Base-by-base conservation (phyloP, 1,140 invertebrate genomes). In the Drosophila carrolli region DNA sequence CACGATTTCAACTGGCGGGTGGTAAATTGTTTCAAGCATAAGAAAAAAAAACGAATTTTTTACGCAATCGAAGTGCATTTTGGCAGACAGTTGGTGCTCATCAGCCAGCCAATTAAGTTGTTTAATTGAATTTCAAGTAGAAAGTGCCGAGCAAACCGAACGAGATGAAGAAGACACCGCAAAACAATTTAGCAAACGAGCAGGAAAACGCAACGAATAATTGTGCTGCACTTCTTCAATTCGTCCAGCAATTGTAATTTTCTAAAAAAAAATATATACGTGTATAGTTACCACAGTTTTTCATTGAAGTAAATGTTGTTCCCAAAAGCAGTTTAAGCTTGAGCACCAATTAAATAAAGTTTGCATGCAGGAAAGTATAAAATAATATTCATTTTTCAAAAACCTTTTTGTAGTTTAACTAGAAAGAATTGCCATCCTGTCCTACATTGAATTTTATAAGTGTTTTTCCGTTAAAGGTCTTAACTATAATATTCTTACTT, bases 91-190 rank as follows among this genome's bases (percentile, higher is more conserved):
- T 81, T 60, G 73, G 48, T 60, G 40, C 73, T 80, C 66, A 77
- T 86, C 78, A 70, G 68, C 54, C 83, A 53, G 83, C 83, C 82
- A 88, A 88, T 86, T 86, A 86, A 67, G 78, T 44, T 43, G 65
- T 62, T 75, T 88, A 80, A 86, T 82, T 81, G 75, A 88, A 71
- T 78, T 88, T 59, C 54, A 43, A 72, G 75, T 75, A 37, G 61
- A 75, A 75, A 75, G 73, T 75, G 73, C 41, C 46, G 14, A 43
- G 40, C 32, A 56, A 46, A 19, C 29, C 10, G 10, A 62, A 73
- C 50, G 38, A 74, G 57, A 43, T 50, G n/a, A 44, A 48, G 71
- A 75, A 41, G 38, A 44, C n/a, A 53, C 73, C 62, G 48, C 73
- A 66, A 67, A 62, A 48, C 54, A 58, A 67, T 59, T 76, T 75